A percentile compares a stretch with the other conserved stretches of the same genome.
Evolutionary conservation across 2,113 vertebrate species (phyloP).

Genomic region (Candoia aspera): DNA sequence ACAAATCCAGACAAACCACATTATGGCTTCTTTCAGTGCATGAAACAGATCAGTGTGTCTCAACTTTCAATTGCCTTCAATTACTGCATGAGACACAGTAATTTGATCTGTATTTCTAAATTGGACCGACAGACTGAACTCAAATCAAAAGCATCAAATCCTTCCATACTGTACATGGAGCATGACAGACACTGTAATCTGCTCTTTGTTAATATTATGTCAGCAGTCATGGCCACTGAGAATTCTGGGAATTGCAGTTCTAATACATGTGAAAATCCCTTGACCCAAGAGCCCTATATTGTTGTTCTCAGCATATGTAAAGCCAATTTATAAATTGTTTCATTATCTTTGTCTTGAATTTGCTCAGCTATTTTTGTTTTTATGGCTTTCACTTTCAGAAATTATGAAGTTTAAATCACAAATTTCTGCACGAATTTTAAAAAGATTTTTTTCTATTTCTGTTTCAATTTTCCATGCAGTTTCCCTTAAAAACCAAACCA

Average conservation of each 20-base stretch:
- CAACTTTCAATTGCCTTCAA: background rate
- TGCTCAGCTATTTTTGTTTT: slow-evolving; percentile 59
- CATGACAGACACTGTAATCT: background rate
- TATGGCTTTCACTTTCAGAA: slow-evolving; percentile 32
- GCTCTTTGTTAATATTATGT: background rate
- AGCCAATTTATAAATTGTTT: slow-evolving; percentile 12
- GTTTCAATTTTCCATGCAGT: slow-evolving; percentile 18
- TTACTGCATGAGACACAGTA: background rate
- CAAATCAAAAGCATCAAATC: background rate
- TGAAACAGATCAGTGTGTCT: background rate
- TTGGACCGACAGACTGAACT: background rate
- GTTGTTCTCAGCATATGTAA: slow-evolving; percentile 1
- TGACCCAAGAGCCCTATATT: background rate
- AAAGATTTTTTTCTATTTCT: background rate
- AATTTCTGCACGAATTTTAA: slow-evolving; percentile 32
- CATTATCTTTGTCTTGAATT: slow-evolving; percentile 32
- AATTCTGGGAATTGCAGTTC: background rate
- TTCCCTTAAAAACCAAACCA: background rate
- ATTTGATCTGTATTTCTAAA: background rate
- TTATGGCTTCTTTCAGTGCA: background rate
- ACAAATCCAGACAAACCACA: background rate
- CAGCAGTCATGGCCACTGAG: background rate
- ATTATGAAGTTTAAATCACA: slow-evolving; percentile 35
- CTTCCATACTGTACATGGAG: background rate
- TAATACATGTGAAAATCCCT: background rate